phyloP scores from a whole-genome alignment of 2,797 vertebrate species.

The Setipinna tenuifilis region DNA sequence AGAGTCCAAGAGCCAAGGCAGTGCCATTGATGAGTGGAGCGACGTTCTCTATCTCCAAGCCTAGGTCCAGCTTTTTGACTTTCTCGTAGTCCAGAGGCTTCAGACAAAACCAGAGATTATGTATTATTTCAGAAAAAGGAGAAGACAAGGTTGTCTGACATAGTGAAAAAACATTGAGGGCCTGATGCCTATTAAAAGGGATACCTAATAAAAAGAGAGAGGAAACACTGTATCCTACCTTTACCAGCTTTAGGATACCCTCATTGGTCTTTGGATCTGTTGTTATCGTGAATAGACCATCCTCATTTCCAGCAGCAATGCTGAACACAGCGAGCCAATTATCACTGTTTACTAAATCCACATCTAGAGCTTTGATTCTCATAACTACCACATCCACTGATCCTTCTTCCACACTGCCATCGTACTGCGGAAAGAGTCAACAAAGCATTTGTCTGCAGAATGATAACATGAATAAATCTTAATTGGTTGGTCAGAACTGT shows the following conservation, averaged over 20 bases:
- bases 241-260: constrained; percentile 87
- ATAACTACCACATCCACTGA: constrained; percentile 80
- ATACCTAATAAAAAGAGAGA: neutral
- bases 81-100: constrained; percentile 89
- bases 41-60: constrained; percentile 83
- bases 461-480: neutral
- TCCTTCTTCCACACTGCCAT: constrained; percentile 84
- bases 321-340: constrained; percentile 88
- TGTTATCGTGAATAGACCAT: constrained; percentile 80
- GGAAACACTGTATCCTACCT: constrained; percentile 73
- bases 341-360: constrained; percentile 80
- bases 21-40: constrained; percentile 82
- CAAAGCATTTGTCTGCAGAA: neutral
- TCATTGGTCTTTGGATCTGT: constrained; percentile 87
- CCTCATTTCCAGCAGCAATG: constrained; percentile 85
- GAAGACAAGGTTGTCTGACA: constrained; percentile 1
- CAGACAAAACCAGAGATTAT: neutral
- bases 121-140: neutral
- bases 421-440: constrained; percentile 71
- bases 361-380: constrained; percentile 84
- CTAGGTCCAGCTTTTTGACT: constrained; percentile 78
- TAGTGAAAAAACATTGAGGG: neutral
- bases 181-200: constrained; percentile 4
- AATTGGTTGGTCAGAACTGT: no score
- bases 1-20: neutral